Conservation (phyloP, 2,888 invertebrate genomes). For the Platycheirus albimanus region DNA sequence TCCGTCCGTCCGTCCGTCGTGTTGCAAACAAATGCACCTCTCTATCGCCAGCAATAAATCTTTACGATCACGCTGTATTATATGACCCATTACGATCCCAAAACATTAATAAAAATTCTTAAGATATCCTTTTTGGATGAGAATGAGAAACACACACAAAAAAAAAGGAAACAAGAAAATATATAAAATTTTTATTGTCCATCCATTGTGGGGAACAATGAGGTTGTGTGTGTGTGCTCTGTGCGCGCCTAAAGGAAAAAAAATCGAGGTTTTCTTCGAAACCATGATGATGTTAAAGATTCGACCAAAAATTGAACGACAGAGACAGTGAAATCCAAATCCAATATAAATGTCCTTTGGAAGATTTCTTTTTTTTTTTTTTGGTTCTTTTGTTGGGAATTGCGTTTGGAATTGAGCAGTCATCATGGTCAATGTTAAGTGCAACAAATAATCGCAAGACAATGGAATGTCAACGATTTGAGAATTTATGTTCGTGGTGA, state of each 20-base stretch:
- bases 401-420: conserved; percentile 25
- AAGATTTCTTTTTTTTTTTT: background rate
- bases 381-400: conserved; percentile 9
- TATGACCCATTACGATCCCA: conserved; percentile 61
- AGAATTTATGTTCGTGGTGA: background rate
- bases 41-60: conserved; percentile 56
- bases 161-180: conserved; percentile 14
- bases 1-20: no score
- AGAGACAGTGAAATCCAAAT: conserved; percentile 29
- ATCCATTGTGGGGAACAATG: conserved; percentile 57
- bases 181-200: conserved; percentile 57
- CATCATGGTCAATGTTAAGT: conserved; percentile 41
- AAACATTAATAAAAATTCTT: conserved; percentile 57
- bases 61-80: conserved; percentile 55
- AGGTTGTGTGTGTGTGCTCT: conserved; percentile 47
- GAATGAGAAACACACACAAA: background rate
- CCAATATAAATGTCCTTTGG: conserved; percentile 50
- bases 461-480: conserved; percentile 39
- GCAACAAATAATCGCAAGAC: conserved; percentile 14
- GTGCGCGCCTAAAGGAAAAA: conserved; percentile 36
- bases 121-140: conserved; percentile 50
- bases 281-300: conserved; percentile 34
- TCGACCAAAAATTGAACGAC: conserved; percentile 2
- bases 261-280: conserved; percentile 32
- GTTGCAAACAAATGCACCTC: conserved; percentile 50